Percentiles rank a stretch among this genome's conserved stretches.
These are phyloP conservation scores for Drosophila colorata DNA, from an alignment of 2,888 invertebrate genomes.

Conservation along the genomic window DNA sequence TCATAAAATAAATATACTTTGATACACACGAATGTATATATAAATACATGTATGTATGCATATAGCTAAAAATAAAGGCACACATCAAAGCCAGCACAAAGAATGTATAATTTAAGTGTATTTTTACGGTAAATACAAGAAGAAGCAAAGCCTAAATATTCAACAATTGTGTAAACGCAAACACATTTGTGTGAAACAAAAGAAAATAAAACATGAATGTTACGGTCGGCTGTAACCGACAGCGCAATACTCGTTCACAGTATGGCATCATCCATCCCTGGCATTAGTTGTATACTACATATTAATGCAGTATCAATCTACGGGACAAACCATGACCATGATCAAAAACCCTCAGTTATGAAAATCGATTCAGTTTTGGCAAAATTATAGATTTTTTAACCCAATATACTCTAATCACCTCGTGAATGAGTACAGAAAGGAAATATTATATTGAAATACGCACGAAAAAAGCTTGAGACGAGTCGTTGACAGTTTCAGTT, in stretches of 20 bases:
- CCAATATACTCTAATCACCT: too few relatives aligned
- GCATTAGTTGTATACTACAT: too few relatives aligned
- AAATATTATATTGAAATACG: constrained; percentile 50
- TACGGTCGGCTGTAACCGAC: too few relatives aligned
- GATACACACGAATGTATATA: background rate
- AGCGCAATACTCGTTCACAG: too few relatives aligned
- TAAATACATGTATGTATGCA: background rate
- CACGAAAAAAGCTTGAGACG: constrained; percentile 33
- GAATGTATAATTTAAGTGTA: constrained; percentile 26
- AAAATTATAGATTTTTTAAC: too few relatives aligned
- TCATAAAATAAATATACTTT: constrained; percentile 19
- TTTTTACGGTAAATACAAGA: constrained; percentile 38
- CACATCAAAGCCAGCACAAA: constrained; percentile 19
- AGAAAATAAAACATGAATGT: constrained; percentile 22
- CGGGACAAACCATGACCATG: too few relatives aligned
- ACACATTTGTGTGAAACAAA: constrained; percentile 20
- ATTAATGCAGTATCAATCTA: too few relatives aligned
- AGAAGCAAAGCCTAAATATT: constrained; percentile 1
- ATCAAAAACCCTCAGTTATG: too few relatives aligned
- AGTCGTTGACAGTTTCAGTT: constrained; percentile 77
- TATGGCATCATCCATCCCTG: too few relatives aligned
- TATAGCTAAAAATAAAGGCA: constrained; percentile 32
- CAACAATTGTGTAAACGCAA: constrained; percentile 35
- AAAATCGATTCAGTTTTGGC: too few relatives aligned
- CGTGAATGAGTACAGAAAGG: background rate